A percentile compares a stretch with the other conserved stretches of the same genome.
Conservation (phyloP, 2,113 vertebrate genomes). For the Atrichornis clamosus region DNA sequence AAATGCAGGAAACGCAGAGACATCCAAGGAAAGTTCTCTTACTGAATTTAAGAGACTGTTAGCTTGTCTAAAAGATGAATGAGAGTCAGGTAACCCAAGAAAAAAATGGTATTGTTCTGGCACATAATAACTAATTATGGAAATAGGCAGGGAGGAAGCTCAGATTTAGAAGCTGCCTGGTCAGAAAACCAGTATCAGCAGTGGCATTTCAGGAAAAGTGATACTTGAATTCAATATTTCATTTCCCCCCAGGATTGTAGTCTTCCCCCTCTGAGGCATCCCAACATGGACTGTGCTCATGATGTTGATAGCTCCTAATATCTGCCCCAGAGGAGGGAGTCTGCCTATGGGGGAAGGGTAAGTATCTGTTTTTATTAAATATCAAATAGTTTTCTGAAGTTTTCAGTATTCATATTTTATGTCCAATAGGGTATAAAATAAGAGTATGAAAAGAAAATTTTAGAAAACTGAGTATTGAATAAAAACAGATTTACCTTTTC, state of each 20-base stretch:
- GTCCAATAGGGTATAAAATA: slow-evolving; percentile 65
- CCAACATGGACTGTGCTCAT: slow-evolving; percentile 9
- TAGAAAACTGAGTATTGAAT: slow-evolving; percentile 67
- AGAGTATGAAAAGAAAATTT: slow-evolving; percentile 67
- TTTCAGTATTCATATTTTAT: slow-evolving; percentile 68
- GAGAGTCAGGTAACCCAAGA: neutral
- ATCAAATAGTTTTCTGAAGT: slow-evolving; percentile 62
- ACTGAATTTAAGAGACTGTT: neutral
- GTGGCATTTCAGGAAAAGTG: neutral
- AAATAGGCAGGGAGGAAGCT: neutral
- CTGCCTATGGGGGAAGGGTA: slow-evolving; percentile 34
- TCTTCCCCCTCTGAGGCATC: slow-evolving; percentile 54
- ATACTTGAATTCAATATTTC: slow-evolving; percentile 35
- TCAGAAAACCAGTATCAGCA: neutral
- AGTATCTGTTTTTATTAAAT: slow-evolving; percentile 69
- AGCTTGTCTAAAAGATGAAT: neutral
- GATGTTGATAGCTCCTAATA: slow-evolving; percentile 42
- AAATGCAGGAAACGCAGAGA: neutral
- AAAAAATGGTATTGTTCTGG: neutral
- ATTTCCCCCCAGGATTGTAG: slow-evolving; percentile 45
- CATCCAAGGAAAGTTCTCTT: neutral
- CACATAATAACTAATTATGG: neutral
- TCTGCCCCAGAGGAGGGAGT: slow-evolving; percentile 59
- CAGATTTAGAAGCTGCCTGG: neutral
- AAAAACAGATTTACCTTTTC: slow-evolving; percentile 61